Conservation (phyloP, 1,140 invertebrate species). For the Hycleus cichorii region DNA sequence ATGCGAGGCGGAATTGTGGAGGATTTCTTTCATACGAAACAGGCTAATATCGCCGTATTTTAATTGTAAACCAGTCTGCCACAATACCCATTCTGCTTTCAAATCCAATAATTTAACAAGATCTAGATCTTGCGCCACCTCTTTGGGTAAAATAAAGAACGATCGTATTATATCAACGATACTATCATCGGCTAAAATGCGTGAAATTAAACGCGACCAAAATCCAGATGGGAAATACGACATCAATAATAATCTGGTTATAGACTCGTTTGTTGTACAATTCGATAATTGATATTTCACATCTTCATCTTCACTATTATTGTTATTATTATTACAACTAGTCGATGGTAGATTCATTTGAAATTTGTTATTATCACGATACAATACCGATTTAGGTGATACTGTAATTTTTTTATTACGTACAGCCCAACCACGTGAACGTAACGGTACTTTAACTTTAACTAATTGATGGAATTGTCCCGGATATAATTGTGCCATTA, state of each 20-base stretch:
- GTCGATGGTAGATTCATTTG: slow-evolving; percentile 25
- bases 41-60: slow-evolving; percentile 72
- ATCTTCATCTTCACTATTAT: slow-evolving; percentile 17
- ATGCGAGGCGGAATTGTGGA: slow-evolving; percentile 32
- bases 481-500: slow-evolving; percentile 38
- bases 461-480: slow-evolving; percentile 37
- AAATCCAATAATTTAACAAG: slow-evolving; percentile 56
- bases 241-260: slow-evolving; percentile 72
- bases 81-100: slow-evolving; percentile 85
- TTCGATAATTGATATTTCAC: slow-evolving; percentile 34
- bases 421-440: slow-evolving; percentile 61
- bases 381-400: slow-evolving; percentile 46
- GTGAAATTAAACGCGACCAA: slow-evolving; percentile 90
- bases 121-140: slow-evolving; percentile 57
- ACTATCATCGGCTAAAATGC: slow-evolving; percentile 84
- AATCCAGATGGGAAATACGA: slow-evolving; percentile 98
- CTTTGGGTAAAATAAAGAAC: slow-evolving; percentile 58
- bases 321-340: slow-evolving; percentile 20
- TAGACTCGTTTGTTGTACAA: slow-evolving; percentile 37
- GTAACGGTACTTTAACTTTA: slow-evolving; percentile 58
- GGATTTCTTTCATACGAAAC: slow-evolving; percentile 78
- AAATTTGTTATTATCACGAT: slow-evolving; percentile 28
- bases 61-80: slow-evolving; percentile 91
- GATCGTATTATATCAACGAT: slow-evolving; percentile 73
- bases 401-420: slow-evolving; percentile 52